phyloP scores from a whole-genome alignment of 2,113 vertebrate genomes.

The Gallinago media region DNA sequence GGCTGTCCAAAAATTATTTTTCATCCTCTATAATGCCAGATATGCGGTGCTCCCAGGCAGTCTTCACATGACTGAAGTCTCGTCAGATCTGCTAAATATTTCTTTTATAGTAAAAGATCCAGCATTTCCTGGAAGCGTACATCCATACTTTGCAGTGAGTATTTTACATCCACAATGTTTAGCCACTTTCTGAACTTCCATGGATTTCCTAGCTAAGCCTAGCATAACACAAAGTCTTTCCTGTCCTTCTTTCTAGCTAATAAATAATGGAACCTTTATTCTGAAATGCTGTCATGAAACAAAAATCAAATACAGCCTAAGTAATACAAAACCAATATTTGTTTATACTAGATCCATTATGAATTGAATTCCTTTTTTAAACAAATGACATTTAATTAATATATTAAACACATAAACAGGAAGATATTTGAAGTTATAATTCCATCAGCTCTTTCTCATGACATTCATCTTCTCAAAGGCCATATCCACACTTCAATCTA shows the following conservation, averaged over 20 bases:
- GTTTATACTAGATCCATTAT: conserved; percentile 23
- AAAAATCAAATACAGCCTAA: conserved; percentile 27
- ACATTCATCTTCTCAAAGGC: conserved; percentile 1
- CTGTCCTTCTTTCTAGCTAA: neutral
- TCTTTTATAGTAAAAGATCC: neutral
- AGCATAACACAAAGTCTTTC: neutral
- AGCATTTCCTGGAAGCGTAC: neutral
- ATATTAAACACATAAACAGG: conserved; percentile 27
- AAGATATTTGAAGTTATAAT: neutral
- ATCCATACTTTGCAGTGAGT: neutral
- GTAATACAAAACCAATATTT: neutral
- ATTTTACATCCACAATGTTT: neutral
- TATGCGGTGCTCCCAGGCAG: fast-evolving
- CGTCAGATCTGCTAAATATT: neutral
- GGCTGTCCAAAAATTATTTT: neutral
- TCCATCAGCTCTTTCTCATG: conserved; percentile 6
- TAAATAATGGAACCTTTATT: conserved; percentile 20
- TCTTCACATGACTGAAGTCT: neutral
- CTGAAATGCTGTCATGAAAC: conserved; percentile 6
- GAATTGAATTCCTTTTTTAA: conserved; percentile 16
- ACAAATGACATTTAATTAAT: conserved; percentile 47
- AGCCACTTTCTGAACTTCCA: neutral
- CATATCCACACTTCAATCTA: neutral
- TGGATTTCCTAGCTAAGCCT: neutral
- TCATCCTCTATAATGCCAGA: neutral